Evolutionary conservation across 2,797 vertebrate genomes (phyloP).

Genomic region (Typhlichthys subterraneus): DNA sequence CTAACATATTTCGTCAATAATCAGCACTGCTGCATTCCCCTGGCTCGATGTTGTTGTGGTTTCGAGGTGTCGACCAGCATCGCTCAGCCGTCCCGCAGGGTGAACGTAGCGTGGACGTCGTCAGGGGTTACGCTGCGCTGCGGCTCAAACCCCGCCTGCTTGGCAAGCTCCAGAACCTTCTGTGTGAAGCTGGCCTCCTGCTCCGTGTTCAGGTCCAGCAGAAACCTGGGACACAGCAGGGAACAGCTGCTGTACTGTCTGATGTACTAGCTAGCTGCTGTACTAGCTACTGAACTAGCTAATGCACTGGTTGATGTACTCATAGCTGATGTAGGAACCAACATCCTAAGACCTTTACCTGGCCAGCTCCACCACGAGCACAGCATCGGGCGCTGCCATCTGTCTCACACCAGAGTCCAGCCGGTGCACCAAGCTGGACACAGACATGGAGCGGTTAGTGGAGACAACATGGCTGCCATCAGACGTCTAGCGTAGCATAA

Average conservation of each 20-base stretch:
- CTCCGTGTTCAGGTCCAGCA: conserved; percentile 81
- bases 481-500: neutral
- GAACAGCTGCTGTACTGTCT: too few relatives aligned
- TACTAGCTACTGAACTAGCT: too few relatives aligned
- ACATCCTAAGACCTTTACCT: conserved; percentile 69
- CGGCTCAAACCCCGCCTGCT: conserved; percentile 70
- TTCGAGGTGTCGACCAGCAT: neutral
- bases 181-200: conserved; percentile 71
- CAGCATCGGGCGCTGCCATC: conserved; percentile 76
- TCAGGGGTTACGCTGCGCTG: conserved; percentile 28
- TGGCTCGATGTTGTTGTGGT: neutral
- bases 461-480: too few relatives aligned
- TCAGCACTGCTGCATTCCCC: neutral
- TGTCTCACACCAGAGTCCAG: conserved; percentile 71
- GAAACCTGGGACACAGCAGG: conserved; percentile 63
- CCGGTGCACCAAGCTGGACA: conserved; percentile 75
- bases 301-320: too few relatives aligned
- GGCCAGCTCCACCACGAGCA: conserved; percentile 79
- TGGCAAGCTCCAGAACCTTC: conserved; percentile 62
- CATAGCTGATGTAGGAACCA: too few relatives aligned
- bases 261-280: too few relatives aligned
- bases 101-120: conserved; percentile 59
- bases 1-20: too few relatives aligned
- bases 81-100: conserved; percentile 20
- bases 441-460: conserved; percentile 19